Base-by-base conservation (phyloP, 2,797 vertebrate genomes). In the Gadopsis marmoratus region DNA sequence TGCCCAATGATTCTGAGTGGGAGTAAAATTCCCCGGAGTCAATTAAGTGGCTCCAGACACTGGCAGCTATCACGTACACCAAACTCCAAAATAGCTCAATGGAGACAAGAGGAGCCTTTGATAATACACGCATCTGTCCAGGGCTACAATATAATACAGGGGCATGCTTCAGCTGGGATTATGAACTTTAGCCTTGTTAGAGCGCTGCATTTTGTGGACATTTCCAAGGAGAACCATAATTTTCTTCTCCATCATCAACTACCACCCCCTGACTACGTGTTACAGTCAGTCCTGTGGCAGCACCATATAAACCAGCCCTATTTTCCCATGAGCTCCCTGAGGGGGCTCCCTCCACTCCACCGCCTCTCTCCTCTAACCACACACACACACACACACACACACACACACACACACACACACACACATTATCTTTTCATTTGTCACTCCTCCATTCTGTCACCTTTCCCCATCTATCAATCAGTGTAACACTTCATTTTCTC, bases 381-480 rank as follows among this genome's bases (percentile, higher is more conserved):
- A 60, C 55, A 55, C 53, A 45, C 74, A 78, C 0, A 60, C 60
- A 55, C 23, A 51, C 0, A 60, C 60, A 55, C 23, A 51, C 0
- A 60, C 60, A 55, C 23, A 51, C 61, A 56, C 23, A 53, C 0
- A 61, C 56, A 56, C 23, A 48, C 0, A 61, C 61, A 55, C 53
- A 47, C 71, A 78, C 71, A 73, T 63, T 61, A 71, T 79, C 60
- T 35, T 66, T 81, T 72, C 67, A 81, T 79, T 75, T 72, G 56
- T 78, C 76, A 82, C 62, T 69, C 73, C n/a, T 76, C 64, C 31
- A 23, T 61, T 60, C 48, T 55, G 67, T 48, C 74, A 54, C 65
- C 76, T 68, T 19, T 56, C 62, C 78, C 53, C 68, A 26, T 79
- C 83, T 31, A 78, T 79, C 68, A 48, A n/a, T 86, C 73, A 45